Conservation (phyloP, 1,140 invertebrate genomes). For the Zeugodacus cucurbitae region DNA sequence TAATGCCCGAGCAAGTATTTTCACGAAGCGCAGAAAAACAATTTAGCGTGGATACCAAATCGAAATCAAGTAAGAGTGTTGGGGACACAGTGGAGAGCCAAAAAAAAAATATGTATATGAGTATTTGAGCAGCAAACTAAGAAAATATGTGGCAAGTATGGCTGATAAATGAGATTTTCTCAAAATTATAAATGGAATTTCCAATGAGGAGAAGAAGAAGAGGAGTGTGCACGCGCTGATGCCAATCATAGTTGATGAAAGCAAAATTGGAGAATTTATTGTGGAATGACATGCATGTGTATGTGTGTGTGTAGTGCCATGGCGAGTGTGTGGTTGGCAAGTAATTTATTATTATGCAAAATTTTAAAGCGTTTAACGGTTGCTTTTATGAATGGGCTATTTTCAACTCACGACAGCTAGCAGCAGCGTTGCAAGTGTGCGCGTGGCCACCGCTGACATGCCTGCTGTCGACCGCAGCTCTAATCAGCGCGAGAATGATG, state of each 20-base stretch:
- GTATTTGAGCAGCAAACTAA: neutral
- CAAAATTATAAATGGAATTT: constrained; percentile 36
- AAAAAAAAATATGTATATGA: neutral
- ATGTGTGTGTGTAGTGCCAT: neutral
- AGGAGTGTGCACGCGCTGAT: neutral
- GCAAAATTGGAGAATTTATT: constrained; percentile 12
- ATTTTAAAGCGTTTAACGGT: neutral
- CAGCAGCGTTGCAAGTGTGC: neutral
- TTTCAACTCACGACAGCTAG: neutral
- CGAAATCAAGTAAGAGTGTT: neutral
- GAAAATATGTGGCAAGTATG: constrained; percentile 16
- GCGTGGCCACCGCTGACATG: neutral
- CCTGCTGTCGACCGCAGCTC: neutral
- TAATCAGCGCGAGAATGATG: neutral
- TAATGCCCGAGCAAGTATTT: neutral
- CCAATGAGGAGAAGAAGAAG: neutral
- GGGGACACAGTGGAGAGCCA: neutral
- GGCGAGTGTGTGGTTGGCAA: neutral
- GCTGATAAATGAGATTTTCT: constrained; percentile 14
- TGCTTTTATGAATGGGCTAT: neutral
- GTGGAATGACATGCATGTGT: neutral
- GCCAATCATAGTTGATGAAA: neutral
- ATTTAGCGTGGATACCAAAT: neutral
- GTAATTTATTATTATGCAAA: constrained; percentile 21
- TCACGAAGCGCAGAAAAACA: neutral